Evolutionary conservation across 2,797 vertebrate species (phyloP).

Genomic region (Forpus xanthops): DNA sequence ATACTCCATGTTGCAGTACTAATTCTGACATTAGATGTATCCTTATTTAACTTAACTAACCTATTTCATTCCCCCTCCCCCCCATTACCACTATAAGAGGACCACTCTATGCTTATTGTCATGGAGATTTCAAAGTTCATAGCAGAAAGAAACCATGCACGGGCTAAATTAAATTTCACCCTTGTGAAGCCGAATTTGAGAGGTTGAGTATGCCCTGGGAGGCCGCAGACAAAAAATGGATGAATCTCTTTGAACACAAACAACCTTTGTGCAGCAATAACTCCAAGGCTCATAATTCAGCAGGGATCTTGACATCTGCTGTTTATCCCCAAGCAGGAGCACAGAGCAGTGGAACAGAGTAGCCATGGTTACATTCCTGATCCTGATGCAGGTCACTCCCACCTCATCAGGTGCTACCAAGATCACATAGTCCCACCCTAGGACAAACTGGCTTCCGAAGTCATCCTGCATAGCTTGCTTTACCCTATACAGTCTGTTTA

Average conservation of each 20-base stretch:
- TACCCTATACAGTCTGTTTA: background rate
- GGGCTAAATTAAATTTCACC: background rate
- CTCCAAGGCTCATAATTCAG: constrained; percentile 14
- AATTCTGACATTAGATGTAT: background rate
- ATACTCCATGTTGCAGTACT: background rate
- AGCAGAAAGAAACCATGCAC: background rate
- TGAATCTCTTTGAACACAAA: background rate
- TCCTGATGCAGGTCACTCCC: background rate
- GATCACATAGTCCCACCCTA: background rate
- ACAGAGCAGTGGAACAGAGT: background rate
- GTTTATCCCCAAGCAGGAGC: constrained; percentile 30
- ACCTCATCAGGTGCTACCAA: accelerated
- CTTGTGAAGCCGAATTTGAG: background rate
- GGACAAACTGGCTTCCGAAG: background rate
- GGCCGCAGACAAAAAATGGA: background rate
- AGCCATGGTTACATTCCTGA: constrained; percentile 47
- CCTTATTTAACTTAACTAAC: background rate
- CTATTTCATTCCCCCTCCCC: background rate
- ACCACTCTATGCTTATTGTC: background rate
- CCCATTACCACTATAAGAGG: background rate
- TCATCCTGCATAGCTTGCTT: background rate
- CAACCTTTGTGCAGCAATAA: background rate
- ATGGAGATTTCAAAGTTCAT: background rate
- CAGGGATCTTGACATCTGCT: constrained; percentile 26
- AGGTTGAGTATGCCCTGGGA: background rate